A percentile compares a stretch with the other conserved stretches of the same genome.
Conservation (phyloP, 1,140 invertebrate species). For the Listronotus oregonensis region DNA sequence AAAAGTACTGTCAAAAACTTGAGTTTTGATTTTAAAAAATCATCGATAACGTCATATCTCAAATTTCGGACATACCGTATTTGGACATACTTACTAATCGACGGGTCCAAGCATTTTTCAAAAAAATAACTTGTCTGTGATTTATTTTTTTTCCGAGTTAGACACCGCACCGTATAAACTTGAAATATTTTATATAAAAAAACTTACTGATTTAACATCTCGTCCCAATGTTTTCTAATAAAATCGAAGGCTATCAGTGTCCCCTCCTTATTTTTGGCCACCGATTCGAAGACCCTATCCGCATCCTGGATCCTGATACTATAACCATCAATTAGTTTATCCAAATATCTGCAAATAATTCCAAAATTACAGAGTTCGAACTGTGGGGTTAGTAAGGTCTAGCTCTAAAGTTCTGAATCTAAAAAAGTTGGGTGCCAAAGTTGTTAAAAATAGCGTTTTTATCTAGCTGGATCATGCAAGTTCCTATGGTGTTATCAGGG, state of each 20-base stretch:
- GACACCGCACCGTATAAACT: no score
- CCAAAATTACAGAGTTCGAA: slow-evolving; percentile 24
- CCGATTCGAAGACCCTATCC: slow-evolving; percentile 63
- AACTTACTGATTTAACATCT: slow-evolving; percentile 48
- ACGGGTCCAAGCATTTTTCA: no score
- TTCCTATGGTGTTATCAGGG: no score
- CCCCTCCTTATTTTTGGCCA: slow-evolving; percentile 63
- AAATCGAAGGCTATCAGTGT: slow-evolving; percentile 63
- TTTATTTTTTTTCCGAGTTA: no score
- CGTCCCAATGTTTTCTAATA: slow-evolving; percentile 49
- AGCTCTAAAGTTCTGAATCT: slow-evolving; percentile 22
- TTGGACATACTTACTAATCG: no score
- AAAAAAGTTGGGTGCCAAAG: slow-evolving; percentile 6
- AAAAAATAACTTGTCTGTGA: no score
- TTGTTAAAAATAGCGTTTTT: background rate
- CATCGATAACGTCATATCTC: no score
- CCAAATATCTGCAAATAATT: slow-evolving; percentile 60
- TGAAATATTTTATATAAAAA: no score
- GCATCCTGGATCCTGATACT: slow-evolving; percentile 76
- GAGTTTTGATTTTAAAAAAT: no score
- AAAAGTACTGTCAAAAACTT: no score
- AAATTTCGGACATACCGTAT: no score
- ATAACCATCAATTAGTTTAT: slow-evolving; percentile 63
- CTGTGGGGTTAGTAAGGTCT: slow-evolving; percentile 20
- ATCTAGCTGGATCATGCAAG: no score